Conservation (phyloP, 2,113 vertebrate genomes). For the Nannobrachium achirus region DNA sequence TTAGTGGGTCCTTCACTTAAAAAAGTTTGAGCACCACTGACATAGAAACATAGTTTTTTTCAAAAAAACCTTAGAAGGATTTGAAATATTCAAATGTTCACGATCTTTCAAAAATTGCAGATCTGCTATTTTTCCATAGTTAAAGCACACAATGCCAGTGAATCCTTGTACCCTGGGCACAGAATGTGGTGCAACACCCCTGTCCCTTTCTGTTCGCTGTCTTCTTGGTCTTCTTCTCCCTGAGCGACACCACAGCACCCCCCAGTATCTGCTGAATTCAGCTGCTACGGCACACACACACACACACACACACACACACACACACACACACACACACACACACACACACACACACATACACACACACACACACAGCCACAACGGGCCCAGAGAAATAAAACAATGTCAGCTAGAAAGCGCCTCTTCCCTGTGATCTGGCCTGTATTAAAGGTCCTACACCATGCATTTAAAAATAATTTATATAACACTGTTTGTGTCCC, state of each 20-base stretch:
- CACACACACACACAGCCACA: no score
- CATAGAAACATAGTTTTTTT: no score
- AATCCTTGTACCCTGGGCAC: constrained; percentile 45
- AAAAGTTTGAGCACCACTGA: no score
- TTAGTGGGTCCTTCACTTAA: no score
- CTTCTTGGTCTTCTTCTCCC: constrained; percentile 21
- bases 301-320: constrained; percentile 14
- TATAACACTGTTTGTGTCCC: no score
- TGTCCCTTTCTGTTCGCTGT: constrained; percentile 38
- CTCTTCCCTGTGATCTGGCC: constrained; percentile 62
- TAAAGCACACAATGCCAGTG: no score
- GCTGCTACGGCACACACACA: constrained; percentile 48
- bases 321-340: constrained; percentile 11
- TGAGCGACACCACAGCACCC: constrained; percentile 62
- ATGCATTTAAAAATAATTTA: no score
- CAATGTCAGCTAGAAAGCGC: constrained; percentile 68
- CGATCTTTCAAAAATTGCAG: no score
- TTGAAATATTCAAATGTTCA: no score
- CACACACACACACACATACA: constrained; percentile 11
- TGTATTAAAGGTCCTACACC: constrained; percentile 62
- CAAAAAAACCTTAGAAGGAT: no score
- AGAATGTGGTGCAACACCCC: no score
- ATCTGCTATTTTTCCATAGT: no score
- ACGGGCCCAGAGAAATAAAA: constrained; percentile 54
- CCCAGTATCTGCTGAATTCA: constrained; percentile 71